Conservation (phyloP, 2,888 invertebrate genomes). For the Nyleta sp. region DNA sequence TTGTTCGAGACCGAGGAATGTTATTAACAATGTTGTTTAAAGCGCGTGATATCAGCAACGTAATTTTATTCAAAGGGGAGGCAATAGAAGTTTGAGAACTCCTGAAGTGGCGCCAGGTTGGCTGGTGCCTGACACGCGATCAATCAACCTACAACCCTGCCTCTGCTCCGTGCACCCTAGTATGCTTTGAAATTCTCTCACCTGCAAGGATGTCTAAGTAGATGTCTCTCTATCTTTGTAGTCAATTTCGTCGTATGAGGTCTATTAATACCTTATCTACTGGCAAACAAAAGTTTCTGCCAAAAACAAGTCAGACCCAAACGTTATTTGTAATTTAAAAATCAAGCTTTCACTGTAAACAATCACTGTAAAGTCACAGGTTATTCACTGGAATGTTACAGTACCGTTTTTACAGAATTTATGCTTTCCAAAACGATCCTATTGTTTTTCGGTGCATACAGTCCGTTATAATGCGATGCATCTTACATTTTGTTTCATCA, state of each 20-base stretch:
- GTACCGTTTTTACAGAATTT: too few species aligned
- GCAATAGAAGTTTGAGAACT: constrained; percentile 74
- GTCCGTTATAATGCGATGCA: too few species aligned
- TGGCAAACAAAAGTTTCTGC: neutral
- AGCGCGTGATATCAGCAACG: constrained; percentile 25
- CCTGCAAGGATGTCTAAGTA: constrained; percentile 56
- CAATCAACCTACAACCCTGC: constrained; percentile 80
- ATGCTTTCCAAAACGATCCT: too few species aligned
- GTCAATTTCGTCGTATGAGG: constrained; percentile 9
- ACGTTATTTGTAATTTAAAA: too few species aligned
- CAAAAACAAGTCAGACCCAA: neutral
- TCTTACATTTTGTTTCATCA: too few species aligned
- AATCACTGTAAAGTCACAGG: too few species aligned
- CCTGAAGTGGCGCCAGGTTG: constrained; percentile 80
- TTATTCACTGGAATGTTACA: too few species aligned
- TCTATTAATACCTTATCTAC: constrained; percentile 7
- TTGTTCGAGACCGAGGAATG: constrained; percentile 1
- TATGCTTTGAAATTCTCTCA: constrained; percentile 64
- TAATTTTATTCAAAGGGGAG: constrained; percentile 47
- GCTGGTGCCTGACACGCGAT: constrained; percentile 80
- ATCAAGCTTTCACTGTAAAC: too few species aligned
- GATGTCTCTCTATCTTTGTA: constrained; percentile 26
- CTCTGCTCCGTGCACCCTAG: constrained; percentile 59
- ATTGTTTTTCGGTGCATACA: too few species aligned
- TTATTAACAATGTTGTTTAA: constrained; percentile 40